phyloP scores from a whole-genome alignment of 2,797 vertebrate genomes.

The Crypturellus tataupa region DNA sequence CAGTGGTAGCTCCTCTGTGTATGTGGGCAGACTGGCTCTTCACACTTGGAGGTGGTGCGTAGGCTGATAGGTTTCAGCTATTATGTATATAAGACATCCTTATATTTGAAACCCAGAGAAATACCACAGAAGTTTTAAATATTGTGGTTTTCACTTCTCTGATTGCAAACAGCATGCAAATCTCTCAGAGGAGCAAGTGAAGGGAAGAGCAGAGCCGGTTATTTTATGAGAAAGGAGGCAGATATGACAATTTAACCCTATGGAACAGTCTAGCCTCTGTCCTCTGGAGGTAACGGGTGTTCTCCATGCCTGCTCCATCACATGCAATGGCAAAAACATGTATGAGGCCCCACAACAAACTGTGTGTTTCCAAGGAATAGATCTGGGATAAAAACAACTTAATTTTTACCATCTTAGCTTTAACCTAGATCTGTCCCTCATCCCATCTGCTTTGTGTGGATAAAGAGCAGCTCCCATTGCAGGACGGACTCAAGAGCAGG shows the following conservation, averaged over 20 bases:
- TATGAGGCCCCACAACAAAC: not conserved
- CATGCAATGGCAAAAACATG: not conserved
- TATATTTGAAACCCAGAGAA: not conserved
- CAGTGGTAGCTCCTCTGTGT: not conserved
- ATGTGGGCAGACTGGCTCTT: not conserved
- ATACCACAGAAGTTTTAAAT: not conserved
- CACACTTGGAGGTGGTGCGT: rapidly evolving
- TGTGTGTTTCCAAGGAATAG: not conserved
- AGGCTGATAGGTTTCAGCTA: not conserved
- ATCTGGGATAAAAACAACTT: not conserved
- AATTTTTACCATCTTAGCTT: not conserved
- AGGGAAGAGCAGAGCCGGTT: not conserved
- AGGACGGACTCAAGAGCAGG: not conserved
- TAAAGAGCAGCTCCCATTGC: not conserved
- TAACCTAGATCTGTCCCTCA: not conserved
- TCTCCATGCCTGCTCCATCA: not conserved
- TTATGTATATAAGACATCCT: not conserved
- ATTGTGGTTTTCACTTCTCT: not conserved
- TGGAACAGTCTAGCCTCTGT: not conserved
- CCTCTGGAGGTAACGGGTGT: not conserved
- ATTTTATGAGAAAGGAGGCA: not conserved
- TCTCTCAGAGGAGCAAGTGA: not conserved
- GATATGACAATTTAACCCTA: not conserved
- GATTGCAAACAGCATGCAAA: not conserved
- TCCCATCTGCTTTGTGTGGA: too few species aligned